Conservation (phyloP, 2,888 invertebrate species). For the Ferrisia virgata region DNA sequence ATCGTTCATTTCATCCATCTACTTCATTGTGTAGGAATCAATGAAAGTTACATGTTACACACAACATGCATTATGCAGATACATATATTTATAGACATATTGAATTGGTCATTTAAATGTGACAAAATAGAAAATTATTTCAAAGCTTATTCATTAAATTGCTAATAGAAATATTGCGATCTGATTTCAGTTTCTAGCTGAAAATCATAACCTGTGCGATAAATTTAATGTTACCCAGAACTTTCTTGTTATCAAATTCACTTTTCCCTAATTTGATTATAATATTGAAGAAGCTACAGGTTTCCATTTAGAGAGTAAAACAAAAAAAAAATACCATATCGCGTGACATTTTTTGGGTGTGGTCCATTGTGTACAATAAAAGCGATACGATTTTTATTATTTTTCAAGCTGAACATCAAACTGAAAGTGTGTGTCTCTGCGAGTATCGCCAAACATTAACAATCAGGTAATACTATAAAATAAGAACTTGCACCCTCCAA, state of each 20-base stretch:
- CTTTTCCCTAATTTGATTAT: neutral
- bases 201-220: neutral
- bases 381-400: neutral
- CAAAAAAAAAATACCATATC: neutral
- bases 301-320: neutral
- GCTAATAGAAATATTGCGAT: neutral
- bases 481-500: neutral
- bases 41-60: neutral
- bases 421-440: neutral
- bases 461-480: neutral
- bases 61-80: too few relatives aligned
- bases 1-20: neutral
- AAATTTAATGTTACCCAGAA: neutral
- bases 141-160: neutral
- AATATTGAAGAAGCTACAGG: slow-evolving; percentile 2
- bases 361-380: slow-evolving; percentile 3
- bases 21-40: neutral
- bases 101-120: neutral
- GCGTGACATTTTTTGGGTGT: slow-evolving; percentile 37
- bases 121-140: neutral
- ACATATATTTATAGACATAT: too few relatives aligned
- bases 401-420: neutral
- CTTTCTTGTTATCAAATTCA: neutral
- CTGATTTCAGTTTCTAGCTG: neutral
- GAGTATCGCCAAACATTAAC: neutral